These are phyloP conservation scores for Nothoprocta perdicaria DNA, from an alignment of 2,113 vertebrate genomes.

Conservation along the genomic window DNA sequence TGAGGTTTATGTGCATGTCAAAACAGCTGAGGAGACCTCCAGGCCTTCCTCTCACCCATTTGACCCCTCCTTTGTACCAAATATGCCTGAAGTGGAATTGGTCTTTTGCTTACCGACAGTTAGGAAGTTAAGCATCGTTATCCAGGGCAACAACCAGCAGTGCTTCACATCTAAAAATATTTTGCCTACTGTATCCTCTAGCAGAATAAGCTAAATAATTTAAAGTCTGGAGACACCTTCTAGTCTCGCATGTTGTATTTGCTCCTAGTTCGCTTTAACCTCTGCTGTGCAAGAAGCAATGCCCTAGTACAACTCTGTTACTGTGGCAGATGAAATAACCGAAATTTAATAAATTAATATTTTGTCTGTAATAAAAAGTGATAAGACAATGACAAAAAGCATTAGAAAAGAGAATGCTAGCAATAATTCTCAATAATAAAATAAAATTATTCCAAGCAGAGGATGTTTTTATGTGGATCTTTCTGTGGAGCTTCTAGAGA, in stretches of 20 bases:
- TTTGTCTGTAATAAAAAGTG: neutral
- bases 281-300: neutral
- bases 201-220: conserved; percentile 33
- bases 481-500: too few relatives aligned
- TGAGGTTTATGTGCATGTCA: conserved; percentile 27
- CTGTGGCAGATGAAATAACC: neutral
- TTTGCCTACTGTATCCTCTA: neutral
- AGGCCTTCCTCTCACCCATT: conserved; percentile 15
- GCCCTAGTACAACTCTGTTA: neutral
- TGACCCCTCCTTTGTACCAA: neutral
- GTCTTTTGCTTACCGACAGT: neutral
- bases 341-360: neutral
- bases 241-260: neutral
- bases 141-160: neutral
- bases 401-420: neutral
- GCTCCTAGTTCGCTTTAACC: neutral
- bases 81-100: conserved; percentile 19
- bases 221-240: conserved; percentile 29
- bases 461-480: neutral
- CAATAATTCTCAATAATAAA: neutral
- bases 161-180: conserved; percentile 20
- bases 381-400: neutral
- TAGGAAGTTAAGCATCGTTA: neutral
- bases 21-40: conserved; percentile 33
- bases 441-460: neutral